phyloP scores from a whole-genome alignment of 2,113 vertebrate species.

The Elaphurus davidianus region DNA sequence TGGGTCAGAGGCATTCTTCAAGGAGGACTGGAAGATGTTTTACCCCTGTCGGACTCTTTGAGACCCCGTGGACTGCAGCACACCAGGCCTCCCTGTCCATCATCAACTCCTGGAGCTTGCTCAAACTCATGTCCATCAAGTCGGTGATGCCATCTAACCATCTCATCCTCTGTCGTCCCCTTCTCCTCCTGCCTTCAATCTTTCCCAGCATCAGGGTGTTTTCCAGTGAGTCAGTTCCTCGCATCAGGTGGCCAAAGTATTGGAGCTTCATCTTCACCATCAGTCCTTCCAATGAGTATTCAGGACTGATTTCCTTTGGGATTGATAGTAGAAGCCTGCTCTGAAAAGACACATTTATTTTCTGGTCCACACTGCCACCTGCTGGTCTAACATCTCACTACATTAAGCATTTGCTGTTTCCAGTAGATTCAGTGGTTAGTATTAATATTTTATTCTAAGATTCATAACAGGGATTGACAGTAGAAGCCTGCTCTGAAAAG shows the following conservation, averaged over 20 bases:
- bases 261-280: not conserved
- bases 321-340: not conserved
- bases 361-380: constrained; percentile 81
- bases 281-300: not conserved
- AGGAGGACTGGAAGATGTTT: not conserved
- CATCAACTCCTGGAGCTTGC: not conserved
- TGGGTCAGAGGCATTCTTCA: not conserved
- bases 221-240: not conserved
- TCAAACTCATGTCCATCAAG: not conserved
- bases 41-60: not conserved
- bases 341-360: constrained; percentile 52
- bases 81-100: not conserved
- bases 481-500: fast-evolving
- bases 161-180: not conserved
- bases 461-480: not conserved
- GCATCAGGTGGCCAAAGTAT: not conserved
- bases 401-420: not conserved
- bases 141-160: not conserved
- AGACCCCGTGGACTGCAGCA: not conserved
- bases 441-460: not conserved
- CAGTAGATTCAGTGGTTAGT: not conserved
- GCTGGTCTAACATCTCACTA: constrained; percentile 32
- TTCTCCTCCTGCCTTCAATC: not conserved
- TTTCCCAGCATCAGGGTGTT: not conserved
- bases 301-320: not conserved